These are phyloP conservation scores for Acanthurus lineatus DNA, from an alignment of 2,797 vertebrate genomes.

Conservation along the genomic window DNA sequence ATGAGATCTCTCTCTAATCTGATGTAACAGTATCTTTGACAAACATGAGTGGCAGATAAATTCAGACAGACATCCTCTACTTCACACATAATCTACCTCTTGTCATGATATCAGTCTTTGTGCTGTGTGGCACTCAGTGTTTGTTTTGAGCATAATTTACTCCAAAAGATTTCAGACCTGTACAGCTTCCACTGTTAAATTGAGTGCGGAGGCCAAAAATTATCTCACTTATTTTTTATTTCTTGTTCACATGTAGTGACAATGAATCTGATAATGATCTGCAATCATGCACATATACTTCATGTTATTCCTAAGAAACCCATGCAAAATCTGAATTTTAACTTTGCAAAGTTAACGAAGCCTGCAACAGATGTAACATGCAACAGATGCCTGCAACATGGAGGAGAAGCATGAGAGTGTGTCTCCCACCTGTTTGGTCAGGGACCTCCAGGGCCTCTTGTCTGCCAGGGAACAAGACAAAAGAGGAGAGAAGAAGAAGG, in stretches of 20 bases:
- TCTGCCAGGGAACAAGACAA: constrained; percentile 76
- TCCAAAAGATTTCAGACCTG: not conserved
- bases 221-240: not conserved
- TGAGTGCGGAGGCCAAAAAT: not conserved
- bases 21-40: not conserved
- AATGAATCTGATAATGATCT: not conserved
- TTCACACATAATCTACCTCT: too few species aligned
- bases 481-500: constrained; percentile 61
- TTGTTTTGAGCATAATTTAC: not conserved
- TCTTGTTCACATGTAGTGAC: not conserved
- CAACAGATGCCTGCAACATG: constrained; percentile 57
- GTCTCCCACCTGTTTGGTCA: constrained; percentile 87
- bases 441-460: constrained; percentile 86
- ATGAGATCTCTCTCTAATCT: not conserved
- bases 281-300: not conserved
- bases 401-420: constrained; percentile 53
- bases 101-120: not conserved
- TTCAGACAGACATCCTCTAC: too few species aligned
- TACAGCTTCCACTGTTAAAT: not conserved
- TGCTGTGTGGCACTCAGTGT: not conserved
- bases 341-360: constrained; percentile 14
- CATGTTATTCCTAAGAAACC: not conserved
- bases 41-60: not conserved
- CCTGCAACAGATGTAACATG: constrained; percentile 54
- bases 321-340: constrained; percentile 8